These are phyloP conservation scores for Pelosia muscerda DNA, from an alignment of 2,888 invertebrate genomes.

Conservation along the genomic window DNA sequence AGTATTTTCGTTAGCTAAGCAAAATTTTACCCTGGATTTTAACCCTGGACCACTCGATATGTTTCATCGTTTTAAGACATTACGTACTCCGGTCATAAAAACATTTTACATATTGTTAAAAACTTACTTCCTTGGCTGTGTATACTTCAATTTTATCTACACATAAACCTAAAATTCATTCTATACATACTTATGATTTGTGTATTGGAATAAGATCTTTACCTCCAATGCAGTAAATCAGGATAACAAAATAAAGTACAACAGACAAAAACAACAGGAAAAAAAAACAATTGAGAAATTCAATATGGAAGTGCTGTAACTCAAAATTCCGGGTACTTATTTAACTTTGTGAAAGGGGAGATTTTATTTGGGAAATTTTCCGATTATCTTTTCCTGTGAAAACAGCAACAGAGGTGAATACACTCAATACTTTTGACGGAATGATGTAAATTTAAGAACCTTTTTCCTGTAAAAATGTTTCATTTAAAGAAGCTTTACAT, in stretches of 20 bases:
- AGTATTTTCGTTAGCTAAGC: too few relatives aligned
- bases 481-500: not conserved
- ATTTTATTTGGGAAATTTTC: conserved; percentile 19
- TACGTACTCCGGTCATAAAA: too few relatives aligned
- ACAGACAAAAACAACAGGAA: conserved; percentile 16
- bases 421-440: conserved; percentile 7
- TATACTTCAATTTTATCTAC: too few relatives aligned
- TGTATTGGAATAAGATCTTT: not conserved
- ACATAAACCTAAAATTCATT: not conserved
- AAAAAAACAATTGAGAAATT: conserved; percentile 30
- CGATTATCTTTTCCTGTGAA: conserved; percentile 22
- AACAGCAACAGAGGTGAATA: conserved; percentile 1
- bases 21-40: not conserved
- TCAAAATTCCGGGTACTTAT: conserved; percentile 27
- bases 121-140: too few relatives aligned
- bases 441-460: not conserved
- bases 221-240: not conserved
- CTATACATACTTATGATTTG: not conserved
- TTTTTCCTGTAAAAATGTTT: not conserved
- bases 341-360: conserved; percentile 20
- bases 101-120: too few relatives aligned
- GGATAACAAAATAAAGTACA: not conserved
- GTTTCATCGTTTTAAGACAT: too few relatives aligned
- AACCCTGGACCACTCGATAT: too few relatives aligned
- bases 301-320: conserved; percentile 24